These are phyloP conservation scores for Meleagris gallopavo DNA, from an alignment of 2,113 vertebrate species.

Conservation along the genomic window DNA sequence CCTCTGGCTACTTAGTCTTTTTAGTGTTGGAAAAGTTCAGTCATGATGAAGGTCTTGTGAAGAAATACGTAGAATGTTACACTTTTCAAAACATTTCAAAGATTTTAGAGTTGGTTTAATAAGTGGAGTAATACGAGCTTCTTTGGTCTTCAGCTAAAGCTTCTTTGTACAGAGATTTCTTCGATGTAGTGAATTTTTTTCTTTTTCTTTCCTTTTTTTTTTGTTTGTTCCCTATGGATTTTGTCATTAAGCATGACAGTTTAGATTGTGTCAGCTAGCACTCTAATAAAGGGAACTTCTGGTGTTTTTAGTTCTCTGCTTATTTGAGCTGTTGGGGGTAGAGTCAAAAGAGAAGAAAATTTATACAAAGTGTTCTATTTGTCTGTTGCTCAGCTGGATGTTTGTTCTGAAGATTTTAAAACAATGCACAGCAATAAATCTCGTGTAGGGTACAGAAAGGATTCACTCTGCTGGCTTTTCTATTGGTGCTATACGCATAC, in stretches of 20 bases:
- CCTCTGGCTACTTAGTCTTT: neutral
- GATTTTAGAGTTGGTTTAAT: neutral
- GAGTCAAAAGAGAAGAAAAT: neutral
- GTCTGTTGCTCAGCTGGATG: neutral
- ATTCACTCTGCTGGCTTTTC: neutral
- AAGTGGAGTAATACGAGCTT: neutral
- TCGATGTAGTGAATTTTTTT: neutral
- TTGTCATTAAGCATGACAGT: neutral
- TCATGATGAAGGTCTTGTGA: neutral
- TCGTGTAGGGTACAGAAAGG: neutral
- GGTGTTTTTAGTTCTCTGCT: neutral
- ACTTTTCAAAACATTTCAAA: neutral
- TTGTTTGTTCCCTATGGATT: constrained; percentile 6
- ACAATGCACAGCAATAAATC: neutral
- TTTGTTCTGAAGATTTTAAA: neutral
- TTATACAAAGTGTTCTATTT: neutral
- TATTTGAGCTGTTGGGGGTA: neutral
- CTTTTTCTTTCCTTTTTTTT: neutral
- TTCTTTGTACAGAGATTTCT: constrained; percentile 4
- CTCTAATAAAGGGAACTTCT: neutral
- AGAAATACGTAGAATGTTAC: neutral
- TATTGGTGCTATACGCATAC: neutral
- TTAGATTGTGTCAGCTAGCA: neutral
- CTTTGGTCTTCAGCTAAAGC: neutral
- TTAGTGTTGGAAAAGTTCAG: neutral